Evolutionary conservation across 1,140 invertebrate genomes (phyloP), one percentile per base, ranked within the genome.

Genomic region (Maniola jurtina): DNA sequence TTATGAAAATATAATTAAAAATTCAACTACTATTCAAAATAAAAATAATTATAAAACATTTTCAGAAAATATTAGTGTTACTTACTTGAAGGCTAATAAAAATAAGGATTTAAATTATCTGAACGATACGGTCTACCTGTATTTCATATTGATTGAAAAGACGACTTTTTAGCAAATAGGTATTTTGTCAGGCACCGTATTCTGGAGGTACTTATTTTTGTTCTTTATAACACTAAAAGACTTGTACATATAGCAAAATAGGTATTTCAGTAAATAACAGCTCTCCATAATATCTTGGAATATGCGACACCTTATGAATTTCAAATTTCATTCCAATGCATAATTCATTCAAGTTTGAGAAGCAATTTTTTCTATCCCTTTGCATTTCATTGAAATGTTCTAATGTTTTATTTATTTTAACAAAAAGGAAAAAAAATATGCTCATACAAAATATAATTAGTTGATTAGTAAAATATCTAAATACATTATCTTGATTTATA

Each of bases 251-350:
- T 14, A 67, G 14, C 35, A 15, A 54, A n/a, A 36, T 16, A 66
- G 59, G 69, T 68, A 66, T 73, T 69, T 71, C 66, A 70, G 73
- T 76, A 76, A 77, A 78, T 76, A 76, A 65, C 65, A 54, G 67
- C 68, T 57, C 61, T 57, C 60, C 66, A 56, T 62, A 52, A 25
- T 25, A 25, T 61, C 60, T 61, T 59, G 65, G 64, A 73, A 63
- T 68, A 16, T 3, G 62, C 59, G 71, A 76, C 66, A 71, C 58
- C 65, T 76, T 79, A 77, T 81, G 77, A 81, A 81, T 79, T 81
- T 74, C 76, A 79, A 81, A 81, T 79, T 73, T 64, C 62, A 79
- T 77, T 75, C 74, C 71, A 75, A 79, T 79, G 66, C 70, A 75
- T 77, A 74, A 77, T 80, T 75, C 66, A 70, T 75, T 65, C 15